Percentiles rank a stretch among this genome's conserved stretches.
These are phyloP conservation scores for Drosophila borborema DNA, from an alignment of 2,888 invertebrate species.

Conservation along the genomic window DNA sequence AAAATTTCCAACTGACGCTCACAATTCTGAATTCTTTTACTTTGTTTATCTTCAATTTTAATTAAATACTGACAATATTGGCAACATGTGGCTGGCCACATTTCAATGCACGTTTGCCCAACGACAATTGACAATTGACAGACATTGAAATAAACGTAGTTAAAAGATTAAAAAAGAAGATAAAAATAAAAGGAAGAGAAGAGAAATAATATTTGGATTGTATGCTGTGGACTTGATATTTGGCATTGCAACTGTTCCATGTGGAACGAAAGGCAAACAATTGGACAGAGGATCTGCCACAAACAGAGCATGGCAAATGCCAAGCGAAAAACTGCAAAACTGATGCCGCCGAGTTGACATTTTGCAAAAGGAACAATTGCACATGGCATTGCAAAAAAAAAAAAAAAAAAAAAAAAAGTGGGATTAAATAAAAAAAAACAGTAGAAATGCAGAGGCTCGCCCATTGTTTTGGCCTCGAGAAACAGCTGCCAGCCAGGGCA, in stretches of 20 bases:
- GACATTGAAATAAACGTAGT: conserved; percentile 56
- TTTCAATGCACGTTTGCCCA: conserved; percentile 56
- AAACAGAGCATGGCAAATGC: conserved; percentile 62
- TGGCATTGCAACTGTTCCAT: conserved; percentile 44
- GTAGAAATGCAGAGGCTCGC: conserved; percentile 54
- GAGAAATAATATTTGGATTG: conserved; percentile 49
- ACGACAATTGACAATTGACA: conserved; percentile 59
- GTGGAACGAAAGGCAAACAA: conserved; percentile 48
- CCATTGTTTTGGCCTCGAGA: conserved; percentile 54
- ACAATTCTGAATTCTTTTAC: neutral
- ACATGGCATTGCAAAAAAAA: conserved; percentile 21
- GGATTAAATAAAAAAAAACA: conserved; percentile 24
- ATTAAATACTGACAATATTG: conserved; percentile 62
- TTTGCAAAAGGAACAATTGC: conserved; percentile 61
- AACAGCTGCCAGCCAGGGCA: conserved; percentile 56
- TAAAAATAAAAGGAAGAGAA: neutral
- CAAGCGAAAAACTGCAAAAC: conserved; percentile 35
- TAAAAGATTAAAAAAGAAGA: conserved; percentile 20
- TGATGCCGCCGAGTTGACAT: conserved; percentile 42
- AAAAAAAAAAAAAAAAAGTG: neutral
- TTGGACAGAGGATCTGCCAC: conserved; percentile 21
- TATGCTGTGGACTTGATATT: conserved; percentile 15
- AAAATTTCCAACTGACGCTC: neutral
- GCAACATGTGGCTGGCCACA: conserved; percentile 64
- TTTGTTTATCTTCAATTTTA: conserved; percentile 36